Conservation (phyloP, 2,888 invertebrate genomes). For the Aelia acuminata region DNA sequence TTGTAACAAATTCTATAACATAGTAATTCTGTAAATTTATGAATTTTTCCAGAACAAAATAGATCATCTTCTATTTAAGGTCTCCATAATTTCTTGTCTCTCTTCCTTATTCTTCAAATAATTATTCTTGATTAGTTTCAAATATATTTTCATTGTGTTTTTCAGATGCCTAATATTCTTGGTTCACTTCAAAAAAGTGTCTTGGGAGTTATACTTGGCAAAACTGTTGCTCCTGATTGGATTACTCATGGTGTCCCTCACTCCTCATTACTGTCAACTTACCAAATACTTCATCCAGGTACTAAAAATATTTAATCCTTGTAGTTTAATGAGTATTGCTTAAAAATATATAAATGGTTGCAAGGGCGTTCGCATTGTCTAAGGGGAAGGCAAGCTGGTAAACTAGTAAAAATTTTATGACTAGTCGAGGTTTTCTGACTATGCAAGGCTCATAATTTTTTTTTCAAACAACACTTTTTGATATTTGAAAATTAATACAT, state of each 20-base stretch:
- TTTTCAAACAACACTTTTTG: too few species aligned
- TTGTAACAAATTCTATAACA: too few species aligned
- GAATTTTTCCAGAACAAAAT: too few species aligned
- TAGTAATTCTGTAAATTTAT: too few species aligned
- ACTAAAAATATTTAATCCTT: conserved; percentile 29
- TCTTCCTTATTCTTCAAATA: not conserved
- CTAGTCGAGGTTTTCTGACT: not conserved
- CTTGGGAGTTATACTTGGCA: conserved; percentile 88
- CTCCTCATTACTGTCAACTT: conserved; percentile 65
- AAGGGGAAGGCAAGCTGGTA: too few species aligned
- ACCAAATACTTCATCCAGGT: conserved; percentile 64
- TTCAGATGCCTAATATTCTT: conserved; percentile 86
- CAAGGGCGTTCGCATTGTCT: too few species aligned
- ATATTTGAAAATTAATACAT: too few species aligned
- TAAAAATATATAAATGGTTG: too few species aligned
- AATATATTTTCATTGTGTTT: conserved; percentile 62
- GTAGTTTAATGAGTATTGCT: not conserved
- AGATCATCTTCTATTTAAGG: too few species aligned
- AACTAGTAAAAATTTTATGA: too few species aligned
- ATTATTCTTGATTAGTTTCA: not conserved
- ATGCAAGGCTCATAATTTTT: too few species aligned
- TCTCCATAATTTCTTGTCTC: too few species aligned
- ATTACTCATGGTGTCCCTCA: conserved; percentile 88
- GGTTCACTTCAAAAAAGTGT: conserved; percentile 90
- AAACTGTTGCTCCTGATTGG: conserved; percentile 89